These are phyloP conservation scores for Ecliptopera silaceata DNA, from an alignment of 2,888 invertebrate species.

Conservation along the genomic window DNA sequence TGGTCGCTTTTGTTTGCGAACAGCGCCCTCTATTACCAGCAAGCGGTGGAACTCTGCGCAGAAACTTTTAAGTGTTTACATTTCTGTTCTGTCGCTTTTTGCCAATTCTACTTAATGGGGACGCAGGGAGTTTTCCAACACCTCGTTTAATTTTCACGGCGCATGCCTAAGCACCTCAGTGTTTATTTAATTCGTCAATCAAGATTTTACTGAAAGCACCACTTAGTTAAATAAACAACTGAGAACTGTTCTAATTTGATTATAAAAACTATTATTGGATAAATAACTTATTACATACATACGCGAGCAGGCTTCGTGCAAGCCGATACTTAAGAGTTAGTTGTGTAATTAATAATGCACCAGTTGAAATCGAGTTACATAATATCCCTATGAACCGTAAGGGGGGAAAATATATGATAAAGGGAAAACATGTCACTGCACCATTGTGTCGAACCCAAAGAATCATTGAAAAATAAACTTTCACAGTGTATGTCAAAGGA, in stretches of 20 bases:
- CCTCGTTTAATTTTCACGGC: conserved; percentile 69
- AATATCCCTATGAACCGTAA: too few relatives aligned
- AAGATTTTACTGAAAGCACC: conserved; percentile 49
- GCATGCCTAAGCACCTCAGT: conserved; percentile 60
- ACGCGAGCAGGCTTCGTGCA: too few relatives aligned
- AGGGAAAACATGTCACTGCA: too few relatives aligned
- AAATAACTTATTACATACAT: too few relatives aligned
- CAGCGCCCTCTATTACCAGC: conserved; percentile 69
- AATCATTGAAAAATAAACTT: too few relatives aligned
- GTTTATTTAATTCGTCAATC: conserved; percentile 65
- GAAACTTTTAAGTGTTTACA: conserved; percentile 82
- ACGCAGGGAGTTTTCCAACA: conserved; percentile 66
- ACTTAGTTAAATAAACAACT: conserved; percentile 43
- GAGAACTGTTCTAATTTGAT: conserved; percentile 8
- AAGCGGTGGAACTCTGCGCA: conserved; percentile 58
- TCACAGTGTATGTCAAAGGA: too few relatives aligned
- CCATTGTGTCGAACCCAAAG: too few relatives aligned
- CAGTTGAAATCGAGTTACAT: too few relatives aligned
- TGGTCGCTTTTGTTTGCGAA: conserved; percentile 73
- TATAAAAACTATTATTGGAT: background rate
- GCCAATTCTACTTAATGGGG: conserved; percentile 76
- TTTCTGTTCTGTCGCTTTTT: conserved; percentile 79
- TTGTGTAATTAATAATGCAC: too few relatives aligned
- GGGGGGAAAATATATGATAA: too few relatives aligned
- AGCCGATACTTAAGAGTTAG: too few relatives aligned